Percentiles rank a stretch among this genome's conserved stretches.
Conservation (phyloP, 2,113 vertebrate genomes). For the Prunella fulvescens region DNA sequence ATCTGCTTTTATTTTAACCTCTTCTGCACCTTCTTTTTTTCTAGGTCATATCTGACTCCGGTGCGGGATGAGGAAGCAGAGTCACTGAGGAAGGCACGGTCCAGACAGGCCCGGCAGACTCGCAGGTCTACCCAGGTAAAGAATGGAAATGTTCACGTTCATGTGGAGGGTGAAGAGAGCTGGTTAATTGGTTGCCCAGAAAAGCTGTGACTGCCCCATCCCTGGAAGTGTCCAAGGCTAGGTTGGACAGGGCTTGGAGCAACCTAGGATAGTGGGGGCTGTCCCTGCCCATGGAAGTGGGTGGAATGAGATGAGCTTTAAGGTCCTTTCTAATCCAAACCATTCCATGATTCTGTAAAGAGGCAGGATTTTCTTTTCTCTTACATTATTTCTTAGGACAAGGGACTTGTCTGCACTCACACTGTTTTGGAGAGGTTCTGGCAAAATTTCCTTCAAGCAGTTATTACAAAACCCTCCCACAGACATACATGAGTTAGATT, state of each 20-base stretch:
- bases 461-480: background rate
- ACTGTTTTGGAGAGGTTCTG: background rate
- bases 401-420: background rate
- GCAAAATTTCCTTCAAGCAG: background rate
- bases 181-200: background rate
- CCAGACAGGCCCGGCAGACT: slow-evolving; percentile 90
- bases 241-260: background rate
- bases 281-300: background rate
- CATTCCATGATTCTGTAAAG: background rate
- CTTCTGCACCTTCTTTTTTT: background rate
- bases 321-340: background rate
- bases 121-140: slow-evolving; percentile 90
- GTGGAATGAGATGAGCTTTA: background rate
- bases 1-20: background rate
- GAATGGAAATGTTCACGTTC: background rate
- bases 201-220: background rate
- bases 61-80: slow-evolving; percentile 92
- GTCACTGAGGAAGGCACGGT: slow-evolving; percentile 90
- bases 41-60: slow-evolving; percentile 81
- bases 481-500: background rate
- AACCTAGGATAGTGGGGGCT: background rate
- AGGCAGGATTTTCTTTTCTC: background rate
- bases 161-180: background rate
- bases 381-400: accelerated
- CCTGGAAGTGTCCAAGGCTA: background rate